A percentile compares a stretch with the other conserved stretches of the same genome.
These are phyloP conservation scores for Drosophila sproati DNA, from an alignment of 1,140 invertebrate species.

Conservation along the genomic window DNA sequence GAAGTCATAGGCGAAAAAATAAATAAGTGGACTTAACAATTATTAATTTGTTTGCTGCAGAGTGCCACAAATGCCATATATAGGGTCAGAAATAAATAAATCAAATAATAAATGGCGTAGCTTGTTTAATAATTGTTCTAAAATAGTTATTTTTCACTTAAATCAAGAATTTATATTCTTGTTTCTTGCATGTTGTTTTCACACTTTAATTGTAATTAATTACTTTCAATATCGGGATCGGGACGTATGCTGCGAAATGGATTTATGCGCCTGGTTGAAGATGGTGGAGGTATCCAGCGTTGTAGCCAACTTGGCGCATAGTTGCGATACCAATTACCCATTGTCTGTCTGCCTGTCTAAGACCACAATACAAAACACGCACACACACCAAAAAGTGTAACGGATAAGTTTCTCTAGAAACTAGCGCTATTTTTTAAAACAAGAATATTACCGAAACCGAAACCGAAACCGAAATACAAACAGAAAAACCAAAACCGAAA, in stretches of 20 bases:
- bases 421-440: slow-evolving; percentile 20
- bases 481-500: no score
- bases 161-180: slow-evolving; percentile 16
- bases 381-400: slow-evolving; percentile 39
- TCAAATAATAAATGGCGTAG: not conserved
- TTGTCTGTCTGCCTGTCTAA: slow-evolving; percentile 26
- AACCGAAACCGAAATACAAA: slow-evolving; percentile 15
- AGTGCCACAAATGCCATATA: slow-evolving; percentile 9
- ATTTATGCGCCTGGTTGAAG: slow-evolving; percentile 57
- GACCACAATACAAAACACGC: slow-evolving; percentile 9
- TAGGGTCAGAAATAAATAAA: slow-evolving; percentile 14
- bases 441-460: slow-evolving; percentile 1
- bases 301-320: slow-evolving; percentile 75
- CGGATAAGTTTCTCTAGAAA: slow-evolving; percentile 41
- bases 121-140: no score
- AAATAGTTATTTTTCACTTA: no score
- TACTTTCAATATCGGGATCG: slow-evolving; percentile 68
- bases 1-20: slow-evolving; percentile 53
- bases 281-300: slow-evolving; percentile 62
- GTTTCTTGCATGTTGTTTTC: not conserved
- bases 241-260: slow-evolving; percentile 73
- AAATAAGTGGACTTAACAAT: slow-evolving; percentile 28
- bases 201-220: slow-evolving; percentile 11
- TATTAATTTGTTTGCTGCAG: slow-evolving; percentile 20
- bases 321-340: slow-evolving; percentile 73